These are phyloP conservation scores for Harpalus rubripes DNA, from an alignment of 2,888 invertebrate species.

Conservation along the genomic window DNA sequence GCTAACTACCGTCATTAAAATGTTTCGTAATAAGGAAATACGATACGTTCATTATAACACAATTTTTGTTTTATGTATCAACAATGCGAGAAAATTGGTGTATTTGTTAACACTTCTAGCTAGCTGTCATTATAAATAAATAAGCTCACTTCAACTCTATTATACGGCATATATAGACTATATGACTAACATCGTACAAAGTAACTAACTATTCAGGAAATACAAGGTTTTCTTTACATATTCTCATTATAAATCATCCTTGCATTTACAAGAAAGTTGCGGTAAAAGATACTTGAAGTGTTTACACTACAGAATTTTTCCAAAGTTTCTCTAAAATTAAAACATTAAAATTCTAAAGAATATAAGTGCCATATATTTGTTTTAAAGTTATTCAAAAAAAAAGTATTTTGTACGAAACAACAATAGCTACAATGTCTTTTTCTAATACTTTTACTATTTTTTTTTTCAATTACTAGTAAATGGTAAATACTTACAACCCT, in stretches of 20 bases:
- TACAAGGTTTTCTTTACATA: background rate
- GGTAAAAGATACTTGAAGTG: no score
- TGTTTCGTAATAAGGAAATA: slow-evolving; percentile 59
- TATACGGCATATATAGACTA: slow-evolving; percentile 10
- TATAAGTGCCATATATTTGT: background rate
- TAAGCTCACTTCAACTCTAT: slow-evolving; percentile 11
- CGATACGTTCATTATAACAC: slow-evolving; percentile 53
- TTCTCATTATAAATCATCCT: background rate
- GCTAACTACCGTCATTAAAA: slow-evolving; percentile 57
- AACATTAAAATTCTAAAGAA: no score
- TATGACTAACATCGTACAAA: background rate
- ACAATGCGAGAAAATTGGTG: slow-evolving; percentile 38
- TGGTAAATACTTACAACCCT: no score
- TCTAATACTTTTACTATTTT: no score
- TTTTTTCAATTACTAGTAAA: no score
- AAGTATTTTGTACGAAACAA: no score
- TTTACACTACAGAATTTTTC: no score
- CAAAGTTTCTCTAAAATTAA: no score
- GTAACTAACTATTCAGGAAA: background rate
- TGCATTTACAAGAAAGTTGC: background rate
- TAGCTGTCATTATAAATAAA: slow-evolving; percentile 46
- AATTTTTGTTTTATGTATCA: slow-evolving; percentile 56
- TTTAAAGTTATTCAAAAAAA: no score
- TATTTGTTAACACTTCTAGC: slow-evolving; percentile 48
- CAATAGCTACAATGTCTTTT: no score